Evolutionary conservation across 2,888 invertebrate genomes (phyloP), one percentile per base, ranked within the genome.

Genomic region (Horisme vitalbata): DNA sequence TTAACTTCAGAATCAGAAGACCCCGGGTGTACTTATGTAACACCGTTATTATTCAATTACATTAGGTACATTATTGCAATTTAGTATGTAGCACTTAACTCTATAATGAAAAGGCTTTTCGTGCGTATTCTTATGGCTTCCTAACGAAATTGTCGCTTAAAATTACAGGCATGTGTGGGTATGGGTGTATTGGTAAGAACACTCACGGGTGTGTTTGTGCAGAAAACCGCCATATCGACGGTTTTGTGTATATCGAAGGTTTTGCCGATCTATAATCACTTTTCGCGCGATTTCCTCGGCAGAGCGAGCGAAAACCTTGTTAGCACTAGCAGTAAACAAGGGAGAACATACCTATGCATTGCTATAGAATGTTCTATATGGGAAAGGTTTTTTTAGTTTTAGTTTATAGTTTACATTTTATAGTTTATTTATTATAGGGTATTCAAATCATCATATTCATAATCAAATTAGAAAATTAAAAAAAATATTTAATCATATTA

Each of bases 261-360:
- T 78, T 81, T 75, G 70, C 73, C 79, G 70, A 82, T 83, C 77
- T 72, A 77, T 84, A 85, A 87, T 85, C 79, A 83, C 74, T 82
- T 80, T 79, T 78, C 77, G 67, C 74, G 65, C 73, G 76, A 85
- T 83, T 85, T 83, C 75, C 76, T 79, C 73, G 65, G 75, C 73
- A 75, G 70, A 75, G 72, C 71, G 67, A 73, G 69, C 72, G 71
- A 76, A 72, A 77, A 78, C 60, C 65, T 68, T 54, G 41, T 46
- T 53, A 82, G 81, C 79, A 76, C 41, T 79, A 70, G 9, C 50
- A 27, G 41, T 39, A 41, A 45, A 39, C 11, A 11, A 14, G 23
- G 11, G 11, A 10, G 24, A 10, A 14, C 13, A 24, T 23, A 20
- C 6, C 6, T 4, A 4, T 5, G 6, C 5, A 18, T 18, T 18